Evolutionary conservation across 2,797 vertebrate species (phyloP), one percentile per base, ranked within the genome.

Genomic region (Synanceia verrucosa): DNA sequence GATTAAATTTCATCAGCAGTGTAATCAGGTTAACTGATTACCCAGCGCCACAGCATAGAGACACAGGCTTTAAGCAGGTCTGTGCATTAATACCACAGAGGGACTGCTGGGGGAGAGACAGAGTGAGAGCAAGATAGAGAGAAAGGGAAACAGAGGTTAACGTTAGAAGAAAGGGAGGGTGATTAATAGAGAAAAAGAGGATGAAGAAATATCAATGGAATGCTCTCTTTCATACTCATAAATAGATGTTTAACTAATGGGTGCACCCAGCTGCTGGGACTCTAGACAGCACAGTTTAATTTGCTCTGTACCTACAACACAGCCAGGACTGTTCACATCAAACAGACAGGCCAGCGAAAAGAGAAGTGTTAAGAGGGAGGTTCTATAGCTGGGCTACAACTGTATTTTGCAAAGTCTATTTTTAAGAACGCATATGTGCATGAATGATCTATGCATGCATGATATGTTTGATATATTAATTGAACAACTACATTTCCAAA

Each of bases 11-110:
- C 82, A 94, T 94, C 87, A 91, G 89, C 74, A 55, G 86, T 29
- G 28, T 93, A 94, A 95, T 94, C 91, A 92, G 90, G 91, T 94
- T 93, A 94, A 92, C 88, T 91, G 90, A 94, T 92, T 92, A 90
- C 76, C 82, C 69, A 69, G 81, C 10, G 34, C 85, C 76, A 70
- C 85, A 78, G 84, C 84, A 84, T 70, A 79, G 76, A 80, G 74
- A 86, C 73, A 83, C 77, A 81, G 73, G 73, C 74, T 91, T 90
- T 86, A 85, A 84, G 84, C 84, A 86, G 78, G 75, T 52, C 63
- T 62, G 73, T 73, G 82, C 85, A 81, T 87, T 87, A 88, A 93
- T 84, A 87, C 66, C 63, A 81, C 73, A 76, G 67, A 85, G 70
- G 53, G 58, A 43, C 51, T 18, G 56, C 29, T 13, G 39, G 37